Evolutionary conservation across 2,888 invertebrate genomes (phyloP).

Genomic region (Venusia cambrica): DNA sequence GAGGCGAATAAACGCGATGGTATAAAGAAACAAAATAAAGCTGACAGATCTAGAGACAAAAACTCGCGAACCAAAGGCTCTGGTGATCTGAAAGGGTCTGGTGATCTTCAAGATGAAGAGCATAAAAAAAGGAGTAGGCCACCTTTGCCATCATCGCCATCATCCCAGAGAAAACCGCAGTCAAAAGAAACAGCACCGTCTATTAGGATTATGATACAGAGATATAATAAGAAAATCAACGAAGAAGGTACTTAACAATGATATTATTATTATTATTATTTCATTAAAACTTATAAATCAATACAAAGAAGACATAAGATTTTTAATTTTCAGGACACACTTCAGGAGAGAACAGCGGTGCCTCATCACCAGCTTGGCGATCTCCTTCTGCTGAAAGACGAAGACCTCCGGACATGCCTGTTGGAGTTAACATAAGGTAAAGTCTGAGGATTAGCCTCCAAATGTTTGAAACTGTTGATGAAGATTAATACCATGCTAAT

Average conservation of each 20-base stretch:
- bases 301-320: too few species aligned
- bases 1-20: constrained; percentile 25
- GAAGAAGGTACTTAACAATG: constrained; percentile 67
- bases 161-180: constrained; percentile 75
- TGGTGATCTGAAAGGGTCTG: constrained; percentile 61
- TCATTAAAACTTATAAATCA: too few species aligned
- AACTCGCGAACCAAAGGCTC: constrained; percentile 52
- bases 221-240: constrained; percentile 84
- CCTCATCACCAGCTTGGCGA: constrained; percentile 84
- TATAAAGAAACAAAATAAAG: constrained; percentile 35
- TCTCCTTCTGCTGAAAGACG: constrained; percentile 83
- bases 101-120: constrained; percentile 62
- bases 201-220: constrained; percentile 85
- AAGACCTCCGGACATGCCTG: constrained; percentile 75
- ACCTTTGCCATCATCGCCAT: constrained; percentile 82
- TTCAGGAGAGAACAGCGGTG: constrained; percentile 80
- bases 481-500: too few species aligned
- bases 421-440: constrained; percentile 74
- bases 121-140: constrained; percentile 65
- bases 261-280: neutral
- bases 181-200: constrained; percentile 85
- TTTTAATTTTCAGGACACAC: constrained; percentile 54
- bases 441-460: too few species aligned
- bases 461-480: too few species aligned
- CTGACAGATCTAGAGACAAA: constrained; percentile 41